Base-by-base conservation (phyloP, 2,797 vertebrate species). In the Typhlichthys eigenmanni region DNA sequence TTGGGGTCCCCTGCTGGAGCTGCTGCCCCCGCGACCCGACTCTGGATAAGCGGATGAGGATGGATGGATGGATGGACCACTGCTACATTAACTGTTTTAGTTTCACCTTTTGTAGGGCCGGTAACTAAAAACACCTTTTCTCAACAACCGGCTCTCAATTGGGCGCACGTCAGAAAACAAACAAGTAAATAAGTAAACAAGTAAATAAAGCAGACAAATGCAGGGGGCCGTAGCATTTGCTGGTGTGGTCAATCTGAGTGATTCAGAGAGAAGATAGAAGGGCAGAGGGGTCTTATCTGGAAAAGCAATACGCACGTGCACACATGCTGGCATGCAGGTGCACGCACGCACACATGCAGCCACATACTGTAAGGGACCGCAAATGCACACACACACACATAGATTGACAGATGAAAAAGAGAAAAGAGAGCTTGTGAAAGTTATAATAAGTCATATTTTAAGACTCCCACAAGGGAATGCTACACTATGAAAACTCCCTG, bases 251-350 rank as follows among this genome's bases (percentile, higher is more conserved):
- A 80, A 85, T 85, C 75, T 73, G 56, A 50, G 34, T 58, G 69
- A 63, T 76, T 79, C 60, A 69, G 58, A 50, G 61, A 82, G 56
- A 24, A 68, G 82, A 86, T 84, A 85, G 80, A 60, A 47, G 58
- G 34, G 34, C 47, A 58, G 66, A 72, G 17, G 57, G 58, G 32
- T 47, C 73, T 85, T 77, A 85, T 86, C 79, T 68, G 75, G 17
- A 73, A 66, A 47, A 5, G 14, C 56, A 17, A 62, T 13, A 56
- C 50, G 17, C 50, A 24, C 24, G 24, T 24, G 24, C 24, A 11
- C 14, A 73, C 57, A 79, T 4, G 32, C 49, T 54, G 16, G 24
- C 47, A 62, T 68, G 2, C 12, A 47, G 1, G 4, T 45, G 10
- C 8, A 4, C 1, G n/a, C 60, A 34, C 47, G 29, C 17, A 61